phyloP scores from a whole-genome alignment of 2,888 invertebrate genomes.

The Nomada lathburiana region DNA sequence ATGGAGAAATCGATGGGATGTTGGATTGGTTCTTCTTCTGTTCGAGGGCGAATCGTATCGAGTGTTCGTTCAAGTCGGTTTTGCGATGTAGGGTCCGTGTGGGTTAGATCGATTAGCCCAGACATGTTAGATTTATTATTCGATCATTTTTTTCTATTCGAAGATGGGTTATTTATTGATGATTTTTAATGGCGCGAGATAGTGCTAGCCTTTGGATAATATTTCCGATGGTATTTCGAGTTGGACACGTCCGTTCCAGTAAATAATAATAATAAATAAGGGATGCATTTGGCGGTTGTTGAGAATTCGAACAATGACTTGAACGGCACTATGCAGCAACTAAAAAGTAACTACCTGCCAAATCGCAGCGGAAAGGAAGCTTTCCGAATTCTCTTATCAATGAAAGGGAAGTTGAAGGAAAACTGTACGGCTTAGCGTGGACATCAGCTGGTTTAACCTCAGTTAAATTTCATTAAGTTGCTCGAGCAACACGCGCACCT shows the following conservation, averaged over 20 bases:
- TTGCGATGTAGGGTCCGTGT: neutral
- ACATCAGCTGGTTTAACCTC: slow-evolving; percentile 48
- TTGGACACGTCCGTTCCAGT: too few relatives aligned
- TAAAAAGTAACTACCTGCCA: too few relatives aligned
- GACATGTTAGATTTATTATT: too few relatives aligned
- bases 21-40: neutral
- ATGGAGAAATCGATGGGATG: slow-evolving; percentile 1
- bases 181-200: too few relatives aligned
- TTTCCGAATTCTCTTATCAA: neutral
- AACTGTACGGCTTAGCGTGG: slow-evolving; percentile 8
- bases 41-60: neutral
- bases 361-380: neutral
- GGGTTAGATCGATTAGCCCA: neutral
- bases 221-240: too few relatives aligned
- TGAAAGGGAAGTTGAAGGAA: neutral
- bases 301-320: too few relatives aligned
- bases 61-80: neutral
- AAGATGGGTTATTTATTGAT: too few relatives aligned
- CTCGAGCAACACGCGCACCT: slow-evolving; percentile 35
- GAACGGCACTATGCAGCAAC: too few relatives aligned
- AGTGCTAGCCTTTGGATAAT: too few relatives aligned
- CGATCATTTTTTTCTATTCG: too few relatives aligned
- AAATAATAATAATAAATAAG: too few relatives aligned
- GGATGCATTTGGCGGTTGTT: too few relatives aligned
- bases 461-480: slow-evolving; percentile 67